Evolutionary conservation across 2,888 invertebrate genomes (phyloP).

Genomic region (Listrodromus nycthemerus): DNA sequence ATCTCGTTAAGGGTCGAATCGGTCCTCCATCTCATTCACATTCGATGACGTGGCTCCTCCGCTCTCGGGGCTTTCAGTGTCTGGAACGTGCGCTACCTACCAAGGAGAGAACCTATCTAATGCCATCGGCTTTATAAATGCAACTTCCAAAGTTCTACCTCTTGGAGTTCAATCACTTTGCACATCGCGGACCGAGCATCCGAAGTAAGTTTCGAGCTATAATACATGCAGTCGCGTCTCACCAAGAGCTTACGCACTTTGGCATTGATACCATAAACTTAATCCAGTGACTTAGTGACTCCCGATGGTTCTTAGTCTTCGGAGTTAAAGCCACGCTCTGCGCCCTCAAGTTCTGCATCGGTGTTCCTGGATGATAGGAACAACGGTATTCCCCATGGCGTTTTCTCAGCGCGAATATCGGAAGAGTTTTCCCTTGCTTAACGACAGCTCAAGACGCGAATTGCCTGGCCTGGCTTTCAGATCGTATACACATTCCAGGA

Average conservation of each 20-base stretch:
- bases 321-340: neutral
- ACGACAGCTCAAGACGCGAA: neutral
- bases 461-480: neutral
- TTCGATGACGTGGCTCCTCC: slow-evolving; percentile 58
- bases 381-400: neutral
- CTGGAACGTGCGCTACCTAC: slow-evolving; percentile 50
- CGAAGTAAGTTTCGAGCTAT: neutral
- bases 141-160: slow-evolving; percentile 16
- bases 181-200: slow-evolving; percentile 3
- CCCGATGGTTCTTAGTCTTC: neutral
- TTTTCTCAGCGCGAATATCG: neutral
- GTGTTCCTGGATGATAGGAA: neutral
- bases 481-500: slow-evolving; percentile 44
- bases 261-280: too few relatives aligned
- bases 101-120: slow-evolving; percentile 36
- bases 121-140: slow-evolving; percentile 49
- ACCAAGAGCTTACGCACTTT: too few relatives aligned
- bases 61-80: slow-evolving; percentile 38
- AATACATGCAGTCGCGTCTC: neutral
- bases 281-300: neutral
- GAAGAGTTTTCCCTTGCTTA: neutral
- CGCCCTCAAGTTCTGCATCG: neutral
- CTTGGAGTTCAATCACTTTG: slow-evolving; percentile 16
- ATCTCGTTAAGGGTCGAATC: slow-evolving; percentile 65
- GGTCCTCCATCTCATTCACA: slow-evolving; percentile 53